Evolutionary conservation across 2,113 vertebrate genomes (phyloP).

Genomic region (Oryzias woworae): DNA sequence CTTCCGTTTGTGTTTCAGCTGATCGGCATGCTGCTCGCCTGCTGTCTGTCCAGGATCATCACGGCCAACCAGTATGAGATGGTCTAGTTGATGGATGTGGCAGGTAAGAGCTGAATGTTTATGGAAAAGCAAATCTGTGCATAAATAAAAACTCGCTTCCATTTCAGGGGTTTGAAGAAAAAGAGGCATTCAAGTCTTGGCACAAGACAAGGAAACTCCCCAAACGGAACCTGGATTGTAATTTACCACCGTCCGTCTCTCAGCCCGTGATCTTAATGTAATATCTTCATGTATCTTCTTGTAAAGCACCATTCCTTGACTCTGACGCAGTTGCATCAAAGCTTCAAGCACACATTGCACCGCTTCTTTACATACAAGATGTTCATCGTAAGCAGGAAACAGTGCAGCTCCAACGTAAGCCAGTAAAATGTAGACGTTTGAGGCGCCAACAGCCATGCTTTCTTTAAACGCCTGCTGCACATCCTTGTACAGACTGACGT

Average conservation of each 20-base stretch:
- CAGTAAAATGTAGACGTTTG: constrained; percentile 12
- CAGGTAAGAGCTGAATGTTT: constrained; percentile 73
- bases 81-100: constrained; percentile 84
- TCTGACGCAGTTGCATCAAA: constrained; percentile 48
- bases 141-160: background rate
- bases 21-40: constrained; percentile 98
- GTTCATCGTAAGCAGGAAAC: background rate
- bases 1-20: constrained; percentile 75
- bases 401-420: constrained; percentile 1
- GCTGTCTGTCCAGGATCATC: constrained; percentile 98
- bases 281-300: constrained; percentile 68
- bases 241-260: constrained; percentile 55
- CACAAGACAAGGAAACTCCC: constrained; percentile 39
- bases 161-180: constrained; percentile 58
- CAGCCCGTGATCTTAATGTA: constrained; percentile 62
- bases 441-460: background rate
- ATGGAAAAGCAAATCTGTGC: background rate
- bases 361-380: constrained; percentile 46
- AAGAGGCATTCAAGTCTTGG: constrained; percentile 25
- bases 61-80: constrained; percentile 99
- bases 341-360: constrained; percentile 48
- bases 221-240: constrained; percentile 33
- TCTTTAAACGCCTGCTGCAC: no score
- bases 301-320: constrained; percentile 73
- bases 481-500: constrained; percentile 44